A percentile compares a stretch with the other conserved stretches of the same genome.
These are phyloP conservation scores for Leptopilina drosophilae DNA, from an alignment of 2,888 invertebrate species.

Conservation along the genomic window DNA sequence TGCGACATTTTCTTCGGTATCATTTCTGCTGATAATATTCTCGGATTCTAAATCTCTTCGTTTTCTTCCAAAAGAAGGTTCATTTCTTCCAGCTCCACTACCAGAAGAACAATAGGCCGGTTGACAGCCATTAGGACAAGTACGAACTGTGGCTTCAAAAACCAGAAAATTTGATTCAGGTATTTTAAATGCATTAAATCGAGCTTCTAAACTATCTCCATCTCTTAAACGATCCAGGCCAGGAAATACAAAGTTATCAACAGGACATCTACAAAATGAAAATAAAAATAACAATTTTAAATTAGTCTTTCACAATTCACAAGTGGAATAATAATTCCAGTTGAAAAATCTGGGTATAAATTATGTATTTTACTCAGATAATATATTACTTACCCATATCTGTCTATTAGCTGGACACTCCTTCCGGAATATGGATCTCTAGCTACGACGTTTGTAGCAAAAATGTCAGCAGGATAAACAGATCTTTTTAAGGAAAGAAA, in stretches of 20 bases:
- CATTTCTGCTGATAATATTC: constrained; percentile 67
- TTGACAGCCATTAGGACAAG: constrained; percentile 93
- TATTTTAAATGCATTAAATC: constrained; percentile 96
- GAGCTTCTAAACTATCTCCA: constrained; percentile 91
- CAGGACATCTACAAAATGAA: constrained; percentile 85
- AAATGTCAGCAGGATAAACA: constrained; percentile 92
- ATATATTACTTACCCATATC: constrained; percentile 84
- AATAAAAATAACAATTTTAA: constrained; percentile 23
- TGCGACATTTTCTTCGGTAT: constrained; percentile 67
- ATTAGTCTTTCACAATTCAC: too few relatives aligned
- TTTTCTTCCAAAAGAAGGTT: constrained; percentile 89
- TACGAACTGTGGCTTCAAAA: constrained; percentile 93
- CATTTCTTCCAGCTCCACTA: constrained; percentile 85
- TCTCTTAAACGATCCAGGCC: constrained; percentile 91
- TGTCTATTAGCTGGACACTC: constrained; percentile 92
- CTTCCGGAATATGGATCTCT: constrained; percentile 94
- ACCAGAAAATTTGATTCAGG: constrained; percentile 96
- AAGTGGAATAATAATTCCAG: too few relatives aligned
- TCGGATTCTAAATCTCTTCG: constrained; percentile 79
- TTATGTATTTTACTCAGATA: too few relatives aligned
- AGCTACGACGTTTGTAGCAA: constrained; percentile 94
- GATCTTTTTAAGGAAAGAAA: constrained; percentile 75
- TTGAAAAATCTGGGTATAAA: too few relatives aligned
- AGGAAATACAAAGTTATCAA: constrained; percentile 94
- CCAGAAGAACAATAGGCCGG: constrained; percentile 91